phyloP scores from a whole-genome alignment of 1,140 invertebrate genomes.

The Chironomus tepperi region DNA sequence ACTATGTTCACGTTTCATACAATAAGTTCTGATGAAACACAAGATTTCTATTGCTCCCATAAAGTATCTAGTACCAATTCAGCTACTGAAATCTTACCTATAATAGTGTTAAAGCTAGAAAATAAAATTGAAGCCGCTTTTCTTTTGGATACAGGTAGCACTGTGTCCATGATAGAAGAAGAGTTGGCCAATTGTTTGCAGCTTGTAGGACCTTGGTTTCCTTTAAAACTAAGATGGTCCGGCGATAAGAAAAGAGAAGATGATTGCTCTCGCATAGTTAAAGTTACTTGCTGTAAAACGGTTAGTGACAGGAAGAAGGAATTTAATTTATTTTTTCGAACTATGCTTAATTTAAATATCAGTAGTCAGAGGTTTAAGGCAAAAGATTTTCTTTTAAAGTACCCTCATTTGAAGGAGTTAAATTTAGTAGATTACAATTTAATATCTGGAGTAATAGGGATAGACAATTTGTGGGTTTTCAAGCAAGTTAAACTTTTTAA shows the following conservation, averaged over 20 bases:
- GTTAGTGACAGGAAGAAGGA: not conserved
- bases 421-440: not conserved
- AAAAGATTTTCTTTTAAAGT: not conserved
- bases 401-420: not conserved
- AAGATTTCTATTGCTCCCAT: too few relatives aligned
- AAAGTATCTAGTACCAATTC: too few relatives aligned
- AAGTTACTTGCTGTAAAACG: not conserved
- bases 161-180: not conserved
- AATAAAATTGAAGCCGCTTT: not conserved
- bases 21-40: too few relatives aligned
- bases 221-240: not conserved
- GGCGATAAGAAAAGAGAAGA: not conserved
- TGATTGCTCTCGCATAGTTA: not conserved
- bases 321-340: not conserved
- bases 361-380: not conserved
- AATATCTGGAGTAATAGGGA: not conserved
- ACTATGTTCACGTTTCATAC: too few relatives aligned
- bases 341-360: not conserved
- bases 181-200: not conserved
- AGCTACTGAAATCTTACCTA: too few relatives aligned
- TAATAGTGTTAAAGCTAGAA: too few relatives aligned
- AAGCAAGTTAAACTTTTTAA: not conserved
- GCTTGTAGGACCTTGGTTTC: not conserved
- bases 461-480: not conserved
- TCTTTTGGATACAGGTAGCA: not conserved